These are phyloP conservation scores for Musca vetustissima DNA, from an alignment of 1,140 invertebrate genomes.

Conservation along the genomic window DNA sequence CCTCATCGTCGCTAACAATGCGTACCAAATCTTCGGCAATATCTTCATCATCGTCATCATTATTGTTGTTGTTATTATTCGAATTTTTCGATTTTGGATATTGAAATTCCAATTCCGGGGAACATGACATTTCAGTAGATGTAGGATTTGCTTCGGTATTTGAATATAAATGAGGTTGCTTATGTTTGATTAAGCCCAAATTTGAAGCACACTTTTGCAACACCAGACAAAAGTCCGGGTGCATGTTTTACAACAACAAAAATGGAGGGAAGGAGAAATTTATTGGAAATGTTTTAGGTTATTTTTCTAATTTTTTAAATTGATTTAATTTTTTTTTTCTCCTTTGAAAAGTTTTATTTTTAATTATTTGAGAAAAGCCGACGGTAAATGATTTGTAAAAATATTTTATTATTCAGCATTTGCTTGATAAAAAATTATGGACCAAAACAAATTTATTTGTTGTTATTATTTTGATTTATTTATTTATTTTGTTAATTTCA, in stretches of 20 bases:
- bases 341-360: background rate
- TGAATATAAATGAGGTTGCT: background rate
- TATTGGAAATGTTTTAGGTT: too few species aligned
- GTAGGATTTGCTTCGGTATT: too few species aligned
- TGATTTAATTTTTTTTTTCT: background rate
- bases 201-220: slow-evolving; percentile 22
- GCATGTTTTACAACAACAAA: slow-evolving; percentile 10
- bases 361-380: background rate
- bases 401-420: too few species aligned
- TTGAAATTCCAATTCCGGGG: background rate
- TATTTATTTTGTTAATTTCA: too few species aligned
- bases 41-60: background rate
- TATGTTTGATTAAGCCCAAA: slow-evolving; percentile 10
- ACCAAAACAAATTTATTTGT: too few species aligned
- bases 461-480: too few species aligned
- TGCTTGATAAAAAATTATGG: too few species aligned
- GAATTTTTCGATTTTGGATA: too few species aligned
- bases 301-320: too few species aligned
- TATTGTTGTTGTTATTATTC: background rate
- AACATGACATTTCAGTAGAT: background rate
- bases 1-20: slow-evolving; percentile 20
- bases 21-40: slow-evolving; percentile 10
- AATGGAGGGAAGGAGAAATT: too few species aligned
- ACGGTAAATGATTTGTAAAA: background rate
- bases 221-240: slow-evolving; percentile 21